Percentiles rank a stretch among this genome's conserved stretches.
phyloP scores from a whole-genome alignment of 2,113 vertebrate species.

The Brachionichthys hirsutus region DNA sequence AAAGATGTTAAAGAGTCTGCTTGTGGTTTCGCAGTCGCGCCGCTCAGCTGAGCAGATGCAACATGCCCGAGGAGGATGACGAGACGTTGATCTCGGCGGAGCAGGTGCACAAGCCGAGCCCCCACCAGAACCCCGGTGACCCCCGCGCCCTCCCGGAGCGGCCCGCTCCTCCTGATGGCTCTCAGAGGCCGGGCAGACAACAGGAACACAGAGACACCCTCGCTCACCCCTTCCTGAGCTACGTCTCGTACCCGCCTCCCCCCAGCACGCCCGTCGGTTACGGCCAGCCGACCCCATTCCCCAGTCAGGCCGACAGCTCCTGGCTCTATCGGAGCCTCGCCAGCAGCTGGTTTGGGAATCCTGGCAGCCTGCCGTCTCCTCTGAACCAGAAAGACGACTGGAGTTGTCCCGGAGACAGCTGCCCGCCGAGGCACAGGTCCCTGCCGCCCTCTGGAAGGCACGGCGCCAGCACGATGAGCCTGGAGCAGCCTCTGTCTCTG shows the following conservation, averaged over 20 bases:
- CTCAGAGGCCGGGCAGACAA: conserved; percentile 1
- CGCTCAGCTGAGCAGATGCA: conserved; percentile 44
- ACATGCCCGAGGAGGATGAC: conserved; percentile 78
- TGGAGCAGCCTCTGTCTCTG: conserved; percentile 77
- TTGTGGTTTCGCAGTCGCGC: conserved; percentile 18
- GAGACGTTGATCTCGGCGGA: conserved; percentile 72
- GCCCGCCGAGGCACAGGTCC: conserved; percentile 44
- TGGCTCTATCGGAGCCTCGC: conserved; percentile 57
- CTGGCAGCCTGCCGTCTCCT: conserved; percentile 60
- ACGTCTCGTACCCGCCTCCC: conserved; percentile 43
- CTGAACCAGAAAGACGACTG: conserved; percentile 48
- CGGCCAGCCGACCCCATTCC: conserved; percentile 71
- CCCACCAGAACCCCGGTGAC: neutral
- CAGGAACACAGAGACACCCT: conserved; percentile 9
- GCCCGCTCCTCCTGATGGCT: neutral
- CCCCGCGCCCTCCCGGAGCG: neutral
- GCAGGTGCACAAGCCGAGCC: neutral
- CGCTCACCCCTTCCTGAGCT: conserved; percentile 26
- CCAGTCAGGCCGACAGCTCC: conserved; percentile 55
- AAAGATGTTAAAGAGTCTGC: neutral
- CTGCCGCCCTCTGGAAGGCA: conserved; percentile 46
- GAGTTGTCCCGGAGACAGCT: conserved; percentile 46
- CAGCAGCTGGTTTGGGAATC: conserved; percentile 62
- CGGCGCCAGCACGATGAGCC: conserved; percentile 45
- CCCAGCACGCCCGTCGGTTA: conserved; percentile 47